phyloP scores from a whole-genome alignment of 2,888 invertebrate genomes.

The Nomada fucata region DNA sequence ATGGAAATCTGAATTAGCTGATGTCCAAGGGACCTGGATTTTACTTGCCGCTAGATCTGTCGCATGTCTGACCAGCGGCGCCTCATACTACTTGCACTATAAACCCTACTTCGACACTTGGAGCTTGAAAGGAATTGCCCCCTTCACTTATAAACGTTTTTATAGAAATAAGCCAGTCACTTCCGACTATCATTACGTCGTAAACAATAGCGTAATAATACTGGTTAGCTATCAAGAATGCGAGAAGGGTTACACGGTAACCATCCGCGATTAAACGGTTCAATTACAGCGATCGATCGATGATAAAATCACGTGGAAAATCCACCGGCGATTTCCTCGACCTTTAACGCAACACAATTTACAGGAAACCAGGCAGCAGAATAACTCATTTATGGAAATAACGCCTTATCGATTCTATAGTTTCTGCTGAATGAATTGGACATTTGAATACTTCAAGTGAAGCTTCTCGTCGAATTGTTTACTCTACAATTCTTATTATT shows the following conservation, averaged over 20 bases:
- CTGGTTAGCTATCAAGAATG: background rate
- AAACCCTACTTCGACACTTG: background rate
- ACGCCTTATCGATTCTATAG: background rate
- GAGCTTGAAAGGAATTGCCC: background rate
- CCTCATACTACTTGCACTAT: constrained; percentile 48
- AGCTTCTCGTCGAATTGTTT: background rate
- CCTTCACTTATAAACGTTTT: background rate
- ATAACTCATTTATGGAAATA: constrained; percentile 3
- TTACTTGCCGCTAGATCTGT: background rate
- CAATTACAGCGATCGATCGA: constrained; percentile 26
- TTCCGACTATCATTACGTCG: background rate
- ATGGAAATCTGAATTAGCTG: background rate
- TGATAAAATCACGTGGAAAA: constrained; percentile 30
- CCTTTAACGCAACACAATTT: constrained; percentile 18
- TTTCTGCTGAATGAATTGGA: background rate
- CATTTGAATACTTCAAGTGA: background rate
- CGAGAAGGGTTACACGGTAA: constrained; percentile 21
- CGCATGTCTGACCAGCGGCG: constrained; percentile 50
- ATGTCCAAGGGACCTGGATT: background rate
- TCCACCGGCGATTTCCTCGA: constrained; percentile 17
- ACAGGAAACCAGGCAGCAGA: constrained; percentile 8
- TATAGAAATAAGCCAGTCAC: background rate
- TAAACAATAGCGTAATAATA: background rate
- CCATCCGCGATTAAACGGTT: constrained; percentile 7
- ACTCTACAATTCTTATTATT: background rate